These are phyloP conservation scores for Nezara viridula DNA, from an alignment of 2,888 invertebrate genomes.

Conservation along the genomic window DNA sequence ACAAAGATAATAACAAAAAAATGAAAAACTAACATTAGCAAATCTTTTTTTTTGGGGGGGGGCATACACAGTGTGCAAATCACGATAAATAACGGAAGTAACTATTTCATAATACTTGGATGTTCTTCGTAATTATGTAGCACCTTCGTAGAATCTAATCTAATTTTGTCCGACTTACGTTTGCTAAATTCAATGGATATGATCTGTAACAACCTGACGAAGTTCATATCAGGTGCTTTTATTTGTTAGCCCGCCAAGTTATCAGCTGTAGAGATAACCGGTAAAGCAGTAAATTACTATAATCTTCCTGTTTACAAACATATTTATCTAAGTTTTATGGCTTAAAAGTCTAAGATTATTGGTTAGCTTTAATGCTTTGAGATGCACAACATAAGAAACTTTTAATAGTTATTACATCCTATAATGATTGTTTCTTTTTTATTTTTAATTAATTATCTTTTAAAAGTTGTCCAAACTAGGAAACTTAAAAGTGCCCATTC, in stretches of 20 bases:
- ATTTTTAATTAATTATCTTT: slow-evolving; percentile 44
- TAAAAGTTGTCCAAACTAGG: background rate
- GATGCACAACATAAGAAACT: background rate
- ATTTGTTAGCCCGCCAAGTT: slow-evolving; percentile 24
- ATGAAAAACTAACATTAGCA: no score
- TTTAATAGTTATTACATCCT: background rate
- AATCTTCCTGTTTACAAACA: background rate
- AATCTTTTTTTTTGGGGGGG: no score
- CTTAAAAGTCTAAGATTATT: background rate
- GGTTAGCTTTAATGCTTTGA: background rate
- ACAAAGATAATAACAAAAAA: no score
- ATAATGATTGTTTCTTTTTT: slow-evolving; percentile 57
- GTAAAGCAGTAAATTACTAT: background rate
- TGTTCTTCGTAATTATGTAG: background rate
- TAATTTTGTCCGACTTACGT: background rate
- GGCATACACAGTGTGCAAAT: no score
- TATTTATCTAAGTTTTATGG: slow-evolving; percentile 13
- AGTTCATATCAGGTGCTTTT: slow-evolving; percentile 11
- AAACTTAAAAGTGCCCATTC: background rate
- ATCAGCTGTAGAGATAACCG: slow-evolving; percentile 35
- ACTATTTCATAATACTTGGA: background rate
- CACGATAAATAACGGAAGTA: background rate
- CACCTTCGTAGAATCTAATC: background rate
- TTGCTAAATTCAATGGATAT: background rate
- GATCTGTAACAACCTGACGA: background rate